Evolutionary conservation across 2,797 vertebrate genomes (phyloP).

Genomic region (Anas bernieri): DNA sequence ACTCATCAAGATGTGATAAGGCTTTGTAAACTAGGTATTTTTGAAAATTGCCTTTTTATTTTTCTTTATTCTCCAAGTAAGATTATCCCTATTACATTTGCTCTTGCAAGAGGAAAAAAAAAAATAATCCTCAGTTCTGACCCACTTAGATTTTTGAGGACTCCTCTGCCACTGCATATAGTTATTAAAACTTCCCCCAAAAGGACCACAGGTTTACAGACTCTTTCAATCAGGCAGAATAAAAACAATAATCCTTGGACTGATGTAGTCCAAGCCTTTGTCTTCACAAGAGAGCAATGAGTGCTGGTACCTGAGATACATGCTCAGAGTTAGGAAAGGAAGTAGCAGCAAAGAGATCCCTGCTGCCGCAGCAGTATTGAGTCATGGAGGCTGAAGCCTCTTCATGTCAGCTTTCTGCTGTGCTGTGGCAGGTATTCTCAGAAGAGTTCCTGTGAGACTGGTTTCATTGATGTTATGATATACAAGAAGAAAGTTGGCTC

Average conservation of each 20-base stretch:
- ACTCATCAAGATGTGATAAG: not conserved
- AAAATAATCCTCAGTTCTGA: not conserved
- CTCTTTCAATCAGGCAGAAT: not conserved
- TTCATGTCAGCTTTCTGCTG: not conserved
- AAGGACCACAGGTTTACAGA: not conserved
- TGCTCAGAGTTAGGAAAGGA: not conserved
- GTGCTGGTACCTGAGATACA: accelerated
- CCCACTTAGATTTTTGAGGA: not conserved
- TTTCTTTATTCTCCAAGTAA: too few species aligned
- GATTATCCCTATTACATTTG: not conserved
- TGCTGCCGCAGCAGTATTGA: not conserved
- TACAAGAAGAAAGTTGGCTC: not conserved
- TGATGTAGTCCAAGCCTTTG: not conserved
- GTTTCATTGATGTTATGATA: not conserved
- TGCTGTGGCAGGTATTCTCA: not conserved
- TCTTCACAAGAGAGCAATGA: not conserved
- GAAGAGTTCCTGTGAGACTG: not conserved
- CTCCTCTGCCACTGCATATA: not conserved
- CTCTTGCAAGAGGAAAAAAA: not conserved
- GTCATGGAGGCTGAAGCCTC: not conserved
- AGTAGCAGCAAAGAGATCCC: accelerated
- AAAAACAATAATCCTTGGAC: not conserved
- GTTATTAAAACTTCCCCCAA: not conserved
- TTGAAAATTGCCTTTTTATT: not conserved
- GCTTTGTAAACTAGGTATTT: not conserved